A percentile compares a stretch with the other conserved stretches of the same genome.
Conservation (phyloP, 2,113 vertebrate genomes). For the Pandion haliaetus region DNA sequence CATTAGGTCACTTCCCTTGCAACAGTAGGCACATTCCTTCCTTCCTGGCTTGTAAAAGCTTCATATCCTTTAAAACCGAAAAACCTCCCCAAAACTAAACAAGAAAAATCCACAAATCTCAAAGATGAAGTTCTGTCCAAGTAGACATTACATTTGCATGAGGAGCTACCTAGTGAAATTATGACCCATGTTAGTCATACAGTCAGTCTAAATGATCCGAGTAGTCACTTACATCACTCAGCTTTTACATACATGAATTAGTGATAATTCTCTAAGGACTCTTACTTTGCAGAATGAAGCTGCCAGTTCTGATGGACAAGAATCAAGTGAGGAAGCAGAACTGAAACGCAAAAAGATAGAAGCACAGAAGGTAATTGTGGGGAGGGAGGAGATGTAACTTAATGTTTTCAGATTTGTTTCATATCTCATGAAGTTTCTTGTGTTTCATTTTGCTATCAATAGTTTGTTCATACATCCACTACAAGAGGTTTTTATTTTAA, state of each 20-base stretch:
- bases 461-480: not conserved
- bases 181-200: not conserved
- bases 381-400: not conserved
- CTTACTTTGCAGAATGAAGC: conserved; percentile 70
- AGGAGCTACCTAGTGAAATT: not conserved
- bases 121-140: not conserved
- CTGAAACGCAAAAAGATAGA: conserved; percentile 87
- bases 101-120: not conserved
- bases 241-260: not conserved
- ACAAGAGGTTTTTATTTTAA: not conserved
- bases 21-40: not conserved
- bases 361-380: conserved; percentile 81
- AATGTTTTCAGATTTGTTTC: not conserved
- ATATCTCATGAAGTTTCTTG: not conserved
- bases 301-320: conserved; percentile 82
- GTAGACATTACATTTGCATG: not conserved
- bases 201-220: not conserved
- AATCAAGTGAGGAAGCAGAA: conserved; percentile 84
- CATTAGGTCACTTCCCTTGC: not conserved
- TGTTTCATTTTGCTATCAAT: not conserved
- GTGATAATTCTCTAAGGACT: not conserved
- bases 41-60: not conserved
- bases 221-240: not conserved
- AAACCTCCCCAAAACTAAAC: not conserved
- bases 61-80: not conserved